Evolutionary conservation across 2,888 invertebrate genomes (phyloP).

Genomic region (Miltochrista miniata): DNA sequence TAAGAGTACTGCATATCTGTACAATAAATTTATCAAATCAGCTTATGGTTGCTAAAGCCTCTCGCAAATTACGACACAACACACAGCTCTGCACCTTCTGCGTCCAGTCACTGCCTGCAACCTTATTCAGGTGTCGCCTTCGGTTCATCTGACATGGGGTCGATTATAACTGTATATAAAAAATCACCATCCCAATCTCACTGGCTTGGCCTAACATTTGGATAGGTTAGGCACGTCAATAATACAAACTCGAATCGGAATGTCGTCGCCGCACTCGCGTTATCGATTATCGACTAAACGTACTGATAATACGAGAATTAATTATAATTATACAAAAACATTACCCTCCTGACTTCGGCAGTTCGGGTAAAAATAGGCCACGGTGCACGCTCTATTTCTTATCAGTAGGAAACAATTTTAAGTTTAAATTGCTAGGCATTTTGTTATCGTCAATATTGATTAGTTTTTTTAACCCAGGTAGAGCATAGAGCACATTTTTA

Average conservation of each 20-base stretch:
- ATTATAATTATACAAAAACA: too few species aligned
- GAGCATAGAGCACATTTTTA: too few species aligned
- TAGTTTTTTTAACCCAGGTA: too few species aligned
- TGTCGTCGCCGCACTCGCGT: constrained; percentile 13
- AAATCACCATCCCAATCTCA: background rate
- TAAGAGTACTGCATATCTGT: too few species aligned
- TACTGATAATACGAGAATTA: constrained; percentile 28
- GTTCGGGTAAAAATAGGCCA: constrained; percentile 38
- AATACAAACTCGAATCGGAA: background rate
- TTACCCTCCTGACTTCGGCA: too few species aligned
- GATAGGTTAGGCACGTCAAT: constrained; percentile 4
- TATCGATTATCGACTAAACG: constrained; percentile 21
- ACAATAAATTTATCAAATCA: too few species aligned
- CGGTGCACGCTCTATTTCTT: background rate
- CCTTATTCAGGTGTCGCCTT: too few species aligned
- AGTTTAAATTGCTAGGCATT: background rate
- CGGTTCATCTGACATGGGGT: too few species aligned
- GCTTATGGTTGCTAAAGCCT: too few species aligned
- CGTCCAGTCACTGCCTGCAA: too few species aligned
- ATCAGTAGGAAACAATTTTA: background rate
- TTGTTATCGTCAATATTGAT: background rate
- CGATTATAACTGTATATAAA: constrained; percentile 1
- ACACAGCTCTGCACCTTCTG: too few species aligned
- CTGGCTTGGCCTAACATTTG: background rate
- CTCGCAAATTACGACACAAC: too few species aligned